These are phyloP conservation scores for Callocephalon fimbriatum DNA, from an alignment of 2,113 vertebrate genomes.

Conservation along the genomic window DNA sequence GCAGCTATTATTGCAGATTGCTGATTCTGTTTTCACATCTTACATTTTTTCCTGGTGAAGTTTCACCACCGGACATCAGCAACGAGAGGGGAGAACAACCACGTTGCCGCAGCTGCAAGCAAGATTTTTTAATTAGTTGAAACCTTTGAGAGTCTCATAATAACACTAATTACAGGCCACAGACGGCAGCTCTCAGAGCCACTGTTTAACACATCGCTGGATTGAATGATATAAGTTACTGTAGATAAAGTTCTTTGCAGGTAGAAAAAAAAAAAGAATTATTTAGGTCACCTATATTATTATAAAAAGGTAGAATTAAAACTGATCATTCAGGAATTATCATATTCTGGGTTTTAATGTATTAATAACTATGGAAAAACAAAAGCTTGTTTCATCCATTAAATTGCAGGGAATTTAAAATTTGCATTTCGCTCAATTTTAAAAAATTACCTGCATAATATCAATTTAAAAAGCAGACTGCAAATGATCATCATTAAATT, in stretches of 20 bases:
- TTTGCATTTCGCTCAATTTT: not conserved
- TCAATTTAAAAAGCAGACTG: not conserved
- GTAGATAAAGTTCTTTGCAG: not conserved
- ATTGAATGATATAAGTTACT: not conserved
- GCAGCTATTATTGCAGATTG: not conserved
- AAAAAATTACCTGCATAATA: not conserved
- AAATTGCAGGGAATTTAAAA: not conserved
- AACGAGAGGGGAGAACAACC: fast-evolving
- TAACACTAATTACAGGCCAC: not conserved
- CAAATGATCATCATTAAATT: not conserved
- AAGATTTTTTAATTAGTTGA: not conserved
- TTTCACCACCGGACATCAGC: fast-evolving
- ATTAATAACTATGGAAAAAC: not conserved
- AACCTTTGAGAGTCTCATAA: not conserved
- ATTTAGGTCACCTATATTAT: fast-evolving
- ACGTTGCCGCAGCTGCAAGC: not conserved
- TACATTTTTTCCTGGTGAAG: not conserved
- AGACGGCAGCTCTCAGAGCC: not conserved
- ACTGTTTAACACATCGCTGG: not conserved
- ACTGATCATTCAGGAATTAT: not conserved
- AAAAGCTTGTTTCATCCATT: not conserved
- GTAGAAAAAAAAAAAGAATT: not conserved
- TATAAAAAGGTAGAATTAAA: not conserved
- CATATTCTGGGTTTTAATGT: not conserved
- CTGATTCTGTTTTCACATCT: fast-evolving